Base-by-base conservation (phyloP, 2,113 vertebrate species). In the Raphicerus campestris region DNA sequence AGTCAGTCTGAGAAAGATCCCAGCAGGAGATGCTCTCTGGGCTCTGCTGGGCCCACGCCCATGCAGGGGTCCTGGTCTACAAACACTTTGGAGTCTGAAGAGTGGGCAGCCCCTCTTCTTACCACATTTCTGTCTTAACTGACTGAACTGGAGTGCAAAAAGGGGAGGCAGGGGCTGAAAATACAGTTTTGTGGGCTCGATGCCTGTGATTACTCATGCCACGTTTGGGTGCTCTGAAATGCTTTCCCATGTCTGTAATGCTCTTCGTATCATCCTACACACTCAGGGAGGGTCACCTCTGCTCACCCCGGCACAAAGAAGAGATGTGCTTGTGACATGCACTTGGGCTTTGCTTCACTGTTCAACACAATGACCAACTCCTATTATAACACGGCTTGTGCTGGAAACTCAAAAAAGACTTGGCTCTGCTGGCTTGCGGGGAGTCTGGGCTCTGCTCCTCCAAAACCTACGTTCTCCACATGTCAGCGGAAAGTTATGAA, bases 181-280 rank as follows among this genome's bases (percentile, higher is more conserved):
- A 92, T 15, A 35, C 61, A 45, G 92, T 92, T 92, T 90, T 49
- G 83, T 95, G 93, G 93, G 95, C 90, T 95, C 56, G 85, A 7
- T 19, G 86, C 90, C 87, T 89, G 78, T 1, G 20, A 96, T 97
- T 95, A 97, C 92, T 96, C 97, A 97, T 55, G 80, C 92, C 94
- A 53, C 39, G 16, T 93, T 24, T 95, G 97, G 93, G 88, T 66
- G 89, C 83, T 93, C 77, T 28, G 78, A 97, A 66, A 98, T 96
- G 97, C 97, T 96, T 98, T 97, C 95, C 98, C 96, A 94, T 39
- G 97, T 92, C 97, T 87, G 97, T 92, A 97, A 98, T 96, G 95
- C 91, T 96, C 95, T 84, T 94, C 87, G 16, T 60, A 90, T n/a
- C 96, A 49, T 93, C 97, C 98, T 94, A 97, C 96, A 97, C 91